phyloP scores from a whole-genome alignment of 2,113 vertebrate species.

The Rhinoderma darwinii region DNA sequence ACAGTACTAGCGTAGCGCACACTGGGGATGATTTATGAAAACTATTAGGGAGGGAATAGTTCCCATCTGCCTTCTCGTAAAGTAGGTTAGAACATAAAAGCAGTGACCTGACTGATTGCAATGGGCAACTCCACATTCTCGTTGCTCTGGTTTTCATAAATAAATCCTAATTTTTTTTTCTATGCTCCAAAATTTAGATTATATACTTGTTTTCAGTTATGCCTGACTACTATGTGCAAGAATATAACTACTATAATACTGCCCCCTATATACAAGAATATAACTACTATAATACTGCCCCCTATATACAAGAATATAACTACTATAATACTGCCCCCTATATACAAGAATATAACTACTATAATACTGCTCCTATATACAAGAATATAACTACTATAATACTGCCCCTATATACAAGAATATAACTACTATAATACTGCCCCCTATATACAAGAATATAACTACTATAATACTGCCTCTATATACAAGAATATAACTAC shows the following conservation, averaged over 20 bases:
- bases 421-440: conserved; percentile 8
- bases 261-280: not conserved
- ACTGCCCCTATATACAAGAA: not conserved
- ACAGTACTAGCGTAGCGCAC: not conserved
- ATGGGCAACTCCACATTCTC: not conserved
- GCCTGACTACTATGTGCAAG: too few relatives aligned
- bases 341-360: too few relatives aligned
- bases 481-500: not conserved
- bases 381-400: not conserved
- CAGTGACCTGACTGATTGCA: not conserved
- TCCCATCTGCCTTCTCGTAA: conserved; percentile 5
- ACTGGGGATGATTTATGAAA: conserved; percentile 6
- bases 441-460: not conserved
- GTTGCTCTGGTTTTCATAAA: not conserved
- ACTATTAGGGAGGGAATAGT: not conserved
- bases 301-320: too few relatives aligned
- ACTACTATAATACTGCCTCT: not conserved
- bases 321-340: too few relatives aligned
- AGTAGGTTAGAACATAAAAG: not conserved
- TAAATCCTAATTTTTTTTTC: not conserved
- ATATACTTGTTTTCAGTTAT: too few relatives aligned
- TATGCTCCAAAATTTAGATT: not conserved
- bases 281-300: conserved; percentile 7
- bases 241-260: not conserved
- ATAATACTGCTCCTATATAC: too few relatives aligned